These are phyloP conservation scores for Caenorhabditis remanei DNA, from an alignment of 1,140 invertebrate species.

Conservation along the genomic window DNA sequence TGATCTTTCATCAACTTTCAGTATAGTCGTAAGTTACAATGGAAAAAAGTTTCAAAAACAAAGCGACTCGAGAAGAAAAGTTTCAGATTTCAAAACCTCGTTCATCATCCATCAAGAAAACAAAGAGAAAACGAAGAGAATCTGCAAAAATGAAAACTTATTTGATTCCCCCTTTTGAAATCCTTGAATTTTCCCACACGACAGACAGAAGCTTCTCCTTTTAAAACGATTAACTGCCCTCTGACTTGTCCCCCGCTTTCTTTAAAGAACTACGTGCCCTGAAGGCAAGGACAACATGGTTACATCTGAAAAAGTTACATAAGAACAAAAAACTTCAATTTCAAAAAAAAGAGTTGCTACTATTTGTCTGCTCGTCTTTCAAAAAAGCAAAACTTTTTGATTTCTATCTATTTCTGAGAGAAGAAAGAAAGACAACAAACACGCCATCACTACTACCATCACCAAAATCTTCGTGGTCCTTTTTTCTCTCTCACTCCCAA, in stretches of 20 bases:
- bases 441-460: slow-evolving; percentile 29
- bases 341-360: neutral
- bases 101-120: neutral
- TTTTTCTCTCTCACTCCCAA: neutral
- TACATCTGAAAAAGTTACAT: neutral
- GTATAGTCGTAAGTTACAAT: slow-evolving; percentile 4
- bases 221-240: slow-evolving; percentile 22
- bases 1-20: neutral
- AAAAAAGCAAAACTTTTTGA: slow-evolving; percentile 35
- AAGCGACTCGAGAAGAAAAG: neutral
- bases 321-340: neutral
- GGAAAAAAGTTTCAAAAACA: neutral
- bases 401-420: slow-evolving; percentile 31
- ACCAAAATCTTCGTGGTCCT: neutral
- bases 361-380: neutral
- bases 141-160: neutral
- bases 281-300: neutral
- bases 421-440: neutral
- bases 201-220: slow-evolving; percentile 6
- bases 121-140: neutral
- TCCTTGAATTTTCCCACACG: slow-evolving; percentile 14
- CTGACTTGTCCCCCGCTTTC: neutral
- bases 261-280: slow-evolving; percentile 35
- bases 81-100: slow-evolving; percentile 15
- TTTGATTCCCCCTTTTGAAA: neutral